These are phyloP conservation scores for Choloepus didactylus DNA, from an alignment of 2,797 vertebrate species.

Conservation along the genomic window DNA sequence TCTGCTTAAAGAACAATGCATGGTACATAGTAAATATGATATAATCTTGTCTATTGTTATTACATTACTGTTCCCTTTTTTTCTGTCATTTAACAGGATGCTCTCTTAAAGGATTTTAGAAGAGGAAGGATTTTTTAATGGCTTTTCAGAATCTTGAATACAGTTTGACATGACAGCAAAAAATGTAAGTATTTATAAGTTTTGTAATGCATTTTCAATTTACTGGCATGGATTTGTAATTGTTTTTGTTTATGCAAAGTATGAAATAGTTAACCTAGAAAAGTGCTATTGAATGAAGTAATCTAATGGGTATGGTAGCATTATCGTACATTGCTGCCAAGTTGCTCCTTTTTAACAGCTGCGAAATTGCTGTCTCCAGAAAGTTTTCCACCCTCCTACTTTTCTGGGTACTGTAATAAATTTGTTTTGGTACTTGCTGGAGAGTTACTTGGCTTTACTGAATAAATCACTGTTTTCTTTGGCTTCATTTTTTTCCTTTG, in stretches of 20 bases:
- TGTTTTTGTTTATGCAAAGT: conserved; percentile 39
- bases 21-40: conserved; percentile 51
- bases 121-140: conserved; percentile 84
- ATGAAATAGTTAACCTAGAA: conserved; percentile 4
- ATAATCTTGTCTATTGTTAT: conserved; percentile 45
- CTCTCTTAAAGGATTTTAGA: conserved; percentile 84
- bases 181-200: conserved; percentile 87
- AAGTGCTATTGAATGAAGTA: not conserved
- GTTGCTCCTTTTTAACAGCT: conserved; percentile 31
- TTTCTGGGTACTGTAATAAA: not conserved
- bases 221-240: conserved; percentile 13
- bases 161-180: conserved; percentile 88
- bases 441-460: conserved; percentile 33
- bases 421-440: conserved; percentile 47
- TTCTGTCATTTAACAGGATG: conserved; percentile 85
- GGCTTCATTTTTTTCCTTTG: conserved; percentile 28
- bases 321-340: not conserved
- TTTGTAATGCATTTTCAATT: conserved; percentile 14
- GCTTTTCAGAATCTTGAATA: conserved; percentile 84
- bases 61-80: conserved; percentile 78
- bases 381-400: not conserved
- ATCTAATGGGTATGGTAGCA: not conserved
- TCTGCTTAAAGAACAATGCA: not conserved
- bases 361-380: conserved; percentile 34
- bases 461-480: conserved; percentile 28